These are phyloP conservation scores for Dynastes tityus DNA, from an alignment of 2,888 invertebrate species.

Conservation along the genomic window DNA sequence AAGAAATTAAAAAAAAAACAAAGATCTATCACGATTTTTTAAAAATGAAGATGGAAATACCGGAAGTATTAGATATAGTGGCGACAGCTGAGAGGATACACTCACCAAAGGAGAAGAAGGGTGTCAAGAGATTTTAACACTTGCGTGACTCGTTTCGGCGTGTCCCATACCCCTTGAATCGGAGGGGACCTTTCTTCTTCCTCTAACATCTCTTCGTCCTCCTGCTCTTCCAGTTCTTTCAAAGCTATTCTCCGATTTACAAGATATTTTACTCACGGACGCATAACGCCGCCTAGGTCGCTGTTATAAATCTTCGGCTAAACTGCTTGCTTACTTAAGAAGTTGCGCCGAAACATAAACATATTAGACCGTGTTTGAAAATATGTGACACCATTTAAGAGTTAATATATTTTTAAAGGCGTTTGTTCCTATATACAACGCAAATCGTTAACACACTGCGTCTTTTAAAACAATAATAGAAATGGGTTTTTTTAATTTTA, in stretches of 20 bases:
- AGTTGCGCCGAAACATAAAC: slow-evolving; percentile 49
- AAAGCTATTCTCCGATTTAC: background rate
- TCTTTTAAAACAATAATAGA: too few relatives aligned
- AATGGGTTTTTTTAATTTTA: background rate
- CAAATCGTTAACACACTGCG: too few relatives aligned
- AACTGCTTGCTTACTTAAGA: slow-evolving; percentile 48
- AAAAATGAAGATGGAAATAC: slow-evolving; percentile 23
- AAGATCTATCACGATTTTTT: too few relatives aligned
- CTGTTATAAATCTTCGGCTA: slow-evolving; percentile 40
- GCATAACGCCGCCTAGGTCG: slow-evolving; percentile 29
- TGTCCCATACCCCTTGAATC: slow-evolving; percentile 16
- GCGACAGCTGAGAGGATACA: slow-evolving; percentile 52
- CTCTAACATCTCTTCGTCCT: background rate
- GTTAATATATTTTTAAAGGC: slow-evolving; percentile 45
- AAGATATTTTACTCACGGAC: slow-evolving; percentile 34
- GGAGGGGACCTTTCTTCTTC: slow-evolving; percentile 1
- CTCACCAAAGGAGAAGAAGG: background rate
- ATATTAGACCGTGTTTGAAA: slow-evolving; percentile 49
- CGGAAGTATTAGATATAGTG: slow-evolving; percentile 50
- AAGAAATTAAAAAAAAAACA: too few relatives aligned
- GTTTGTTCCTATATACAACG: too few relatives aligned
- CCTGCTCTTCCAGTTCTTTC: background rate
- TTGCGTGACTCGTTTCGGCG: slow-evolving; percentile 43
- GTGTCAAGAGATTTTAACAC: slow-evolving; percentile 38
- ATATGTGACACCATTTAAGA: slow-evolving; percentile 48